phyloP scores from a whole-genome alignment of 2,797 vertebrate species.

The Remorina albescens region DNA sequence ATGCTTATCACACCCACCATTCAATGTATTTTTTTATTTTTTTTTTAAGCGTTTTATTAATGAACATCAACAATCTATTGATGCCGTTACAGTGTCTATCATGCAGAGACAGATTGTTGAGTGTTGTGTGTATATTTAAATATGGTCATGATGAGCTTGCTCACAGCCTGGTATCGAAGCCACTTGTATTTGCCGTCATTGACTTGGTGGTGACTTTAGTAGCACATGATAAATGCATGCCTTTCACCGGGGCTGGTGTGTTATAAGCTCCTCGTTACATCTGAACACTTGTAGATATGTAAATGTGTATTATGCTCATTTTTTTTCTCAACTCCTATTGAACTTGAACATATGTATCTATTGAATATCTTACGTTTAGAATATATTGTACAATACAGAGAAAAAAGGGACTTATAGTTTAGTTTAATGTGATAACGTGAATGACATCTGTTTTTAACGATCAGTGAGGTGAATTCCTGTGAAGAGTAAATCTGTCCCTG shows the following conservation, averaged over 20 bases:
- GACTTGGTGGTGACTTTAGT: conserved; percentile 42
- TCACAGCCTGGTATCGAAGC: conserved; percentile 65
- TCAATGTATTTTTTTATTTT: conserved; percentile 81
- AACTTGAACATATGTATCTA: conserved; percentile 86
- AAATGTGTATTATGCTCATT: conserved; percentile 70
- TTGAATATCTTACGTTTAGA: conserved; percentile 74
- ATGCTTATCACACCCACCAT: conserved; percentile 85
- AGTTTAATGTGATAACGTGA: conserved; percentile 48
- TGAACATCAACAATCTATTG: conserved; percentile 44
- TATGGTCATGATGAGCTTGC: conserved; percentile 47
- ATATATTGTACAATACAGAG: conserved; percentile 72
- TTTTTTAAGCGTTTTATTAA: conserved; percentile 74
- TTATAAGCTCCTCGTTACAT: conserved; percentile 72
- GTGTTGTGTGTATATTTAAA: conserved; percentile 27
- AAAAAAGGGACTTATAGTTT: conserved; percentile 73
- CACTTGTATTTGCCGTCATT: conserved; percentile 38
- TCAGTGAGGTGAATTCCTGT: conserved; percentile 1
- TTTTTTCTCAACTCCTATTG: conserved; percentile 83
- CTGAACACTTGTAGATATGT: conserved; percentile 86
- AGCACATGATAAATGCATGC: conserved; percentile 42
- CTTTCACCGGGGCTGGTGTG: conserved; percentile 73
- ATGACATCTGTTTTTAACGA: conserved; percentile 24
- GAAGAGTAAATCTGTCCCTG: conserved; percentile 7
- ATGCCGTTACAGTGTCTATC: conserved; percentile 61
- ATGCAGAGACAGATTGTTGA: conserved; percentile 49